phyloP scores from a whole-genome alignment of 2,888 invertebrate species.

The Congeria kusceri region DNA sequence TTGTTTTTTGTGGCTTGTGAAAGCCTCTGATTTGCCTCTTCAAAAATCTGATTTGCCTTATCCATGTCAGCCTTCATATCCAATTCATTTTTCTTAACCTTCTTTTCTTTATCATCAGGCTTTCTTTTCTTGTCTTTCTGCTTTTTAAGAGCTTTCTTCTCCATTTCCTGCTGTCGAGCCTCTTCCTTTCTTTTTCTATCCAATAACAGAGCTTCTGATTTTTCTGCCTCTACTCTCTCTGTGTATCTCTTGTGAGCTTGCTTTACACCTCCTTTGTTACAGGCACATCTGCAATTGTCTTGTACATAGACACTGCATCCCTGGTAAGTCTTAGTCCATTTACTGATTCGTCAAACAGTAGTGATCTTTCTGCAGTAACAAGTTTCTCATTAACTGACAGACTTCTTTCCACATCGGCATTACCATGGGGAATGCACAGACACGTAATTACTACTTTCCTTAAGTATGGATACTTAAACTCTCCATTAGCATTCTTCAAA shows the following conservation, averaged over 20 bases:
- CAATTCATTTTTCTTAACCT: conserved; percentile 26
- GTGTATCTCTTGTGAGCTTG: conserved; percentile 27
- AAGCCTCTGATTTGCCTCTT: conserved; percentile 56
- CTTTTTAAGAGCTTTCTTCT: conserved; percentile 8
- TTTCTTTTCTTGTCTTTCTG: conserved; percentile 30
- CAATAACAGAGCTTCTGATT: neutral
- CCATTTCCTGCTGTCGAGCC: conserved; percentile 3
- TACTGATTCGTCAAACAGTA: conserved; percentile 14
- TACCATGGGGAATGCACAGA: conserved; percentile 29
- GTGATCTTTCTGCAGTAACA: conserved; percentile 13
- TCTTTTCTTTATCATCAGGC: conserved; percentile 29
- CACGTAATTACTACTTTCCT: conserved; percentile 29
- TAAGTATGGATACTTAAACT: conserved; percentile 17
- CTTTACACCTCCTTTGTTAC: conserved; percentile 11
- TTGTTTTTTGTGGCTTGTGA: conserved; percentile 37
- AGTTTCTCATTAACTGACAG: conserved; percentile 24
- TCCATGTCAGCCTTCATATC: conserved; percentile 46
- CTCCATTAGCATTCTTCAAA: conserved; percentile 12
- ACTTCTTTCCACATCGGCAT: conserved; percentile 52
- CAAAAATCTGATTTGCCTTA: conserved; percentile 43
- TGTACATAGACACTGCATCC: conserved; percentile 6
- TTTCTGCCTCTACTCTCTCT: conserved; percentile 32
- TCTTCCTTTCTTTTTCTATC: conserved; percentile 14
- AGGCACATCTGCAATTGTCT: conserved; percentile 24
- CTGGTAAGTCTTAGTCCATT: conserved; percentile 26